Conservation (phyloP, 2,888 invertebrate genomes). For the Cabera pusaria region DNA sequence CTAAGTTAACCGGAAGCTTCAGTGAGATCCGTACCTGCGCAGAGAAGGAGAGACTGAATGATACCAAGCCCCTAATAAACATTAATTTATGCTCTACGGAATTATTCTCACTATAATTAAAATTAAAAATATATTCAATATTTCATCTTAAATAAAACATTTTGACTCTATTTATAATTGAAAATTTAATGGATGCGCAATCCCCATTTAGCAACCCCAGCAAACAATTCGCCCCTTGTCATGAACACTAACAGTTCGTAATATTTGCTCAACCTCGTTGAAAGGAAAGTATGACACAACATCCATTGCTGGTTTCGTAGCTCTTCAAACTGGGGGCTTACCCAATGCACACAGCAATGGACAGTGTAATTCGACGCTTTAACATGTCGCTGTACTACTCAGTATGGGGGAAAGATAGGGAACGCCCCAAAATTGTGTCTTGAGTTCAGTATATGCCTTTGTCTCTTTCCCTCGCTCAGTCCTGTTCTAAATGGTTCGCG, state of each 20-base stretch:
- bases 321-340: neutral
- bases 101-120: no score
- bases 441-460: constrained; percentile 43
- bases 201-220: constrained; percentile 11
- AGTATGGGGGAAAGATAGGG: constrained; percentile 43
- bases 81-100: constrained; percentile 1
- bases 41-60: neutral
- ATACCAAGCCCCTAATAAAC: neutral
- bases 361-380: constrained; percentile 8
- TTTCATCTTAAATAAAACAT: no score
- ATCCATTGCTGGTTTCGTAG: constrained; percentile 24
- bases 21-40: constrained; percentile 1
- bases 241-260: neutral
- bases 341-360: constrained; percentile 17
- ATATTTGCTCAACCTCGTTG: constrained; percentile 2
- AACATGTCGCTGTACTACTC: constrained; percentile 15
- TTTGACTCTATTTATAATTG: no score
- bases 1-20: no score
- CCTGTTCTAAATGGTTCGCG: constrained; percentile 49
- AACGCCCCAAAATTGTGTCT: constrained; percentile 61
- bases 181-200: neutral
- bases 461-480: constrained; percentile 62
- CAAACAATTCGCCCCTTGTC: constrained; percentile 5
- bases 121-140: no score
- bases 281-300: constrained; percentile 11